Conservation (phyloP, 2,888 invertebrate species). For the Metalampra italica region DNA sequence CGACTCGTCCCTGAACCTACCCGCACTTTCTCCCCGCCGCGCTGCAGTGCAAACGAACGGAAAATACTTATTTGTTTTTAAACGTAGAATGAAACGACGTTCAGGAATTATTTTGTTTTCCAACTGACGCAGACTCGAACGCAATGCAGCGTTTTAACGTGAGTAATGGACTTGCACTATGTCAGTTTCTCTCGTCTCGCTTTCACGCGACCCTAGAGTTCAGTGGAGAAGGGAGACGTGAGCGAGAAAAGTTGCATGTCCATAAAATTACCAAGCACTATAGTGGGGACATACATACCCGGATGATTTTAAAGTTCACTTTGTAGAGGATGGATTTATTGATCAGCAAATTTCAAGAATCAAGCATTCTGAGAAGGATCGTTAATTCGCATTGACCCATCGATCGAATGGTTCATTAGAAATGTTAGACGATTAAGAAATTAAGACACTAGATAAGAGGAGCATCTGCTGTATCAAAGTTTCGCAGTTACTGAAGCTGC, state of each 20-base stretch:
- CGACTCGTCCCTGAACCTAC: constrained; percentile 71
- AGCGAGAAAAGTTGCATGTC: neutral
- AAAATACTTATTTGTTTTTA: constrained; percentile 38
- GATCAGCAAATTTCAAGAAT: no score
- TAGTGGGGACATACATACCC: neutral
- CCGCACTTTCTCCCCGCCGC: constrained; percentile 63
- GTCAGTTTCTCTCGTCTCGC: neutral
- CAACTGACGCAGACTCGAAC: neutral
- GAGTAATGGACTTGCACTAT: neutral
- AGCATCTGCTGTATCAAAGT: neutral
- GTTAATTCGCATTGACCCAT: no score
- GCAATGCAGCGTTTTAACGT: no score
- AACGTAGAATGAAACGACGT: neutral
- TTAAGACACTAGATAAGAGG: no score
- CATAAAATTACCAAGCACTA: neutral
- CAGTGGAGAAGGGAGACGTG: neutral
- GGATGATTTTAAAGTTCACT: neutral
- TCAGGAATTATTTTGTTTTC: constrained; percentile 11
- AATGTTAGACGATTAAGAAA: no score
- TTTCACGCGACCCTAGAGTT: neutral
- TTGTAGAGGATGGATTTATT: no score
- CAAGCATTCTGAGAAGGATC: no score
- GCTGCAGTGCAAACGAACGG: constrained; percentile 32
- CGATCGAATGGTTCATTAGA: no score
- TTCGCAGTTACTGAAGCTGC: constrained; percentile 43